Conservation (phyloP, 2,888 invertebrate genomes). For the Tortricodes alternella region DNA sequence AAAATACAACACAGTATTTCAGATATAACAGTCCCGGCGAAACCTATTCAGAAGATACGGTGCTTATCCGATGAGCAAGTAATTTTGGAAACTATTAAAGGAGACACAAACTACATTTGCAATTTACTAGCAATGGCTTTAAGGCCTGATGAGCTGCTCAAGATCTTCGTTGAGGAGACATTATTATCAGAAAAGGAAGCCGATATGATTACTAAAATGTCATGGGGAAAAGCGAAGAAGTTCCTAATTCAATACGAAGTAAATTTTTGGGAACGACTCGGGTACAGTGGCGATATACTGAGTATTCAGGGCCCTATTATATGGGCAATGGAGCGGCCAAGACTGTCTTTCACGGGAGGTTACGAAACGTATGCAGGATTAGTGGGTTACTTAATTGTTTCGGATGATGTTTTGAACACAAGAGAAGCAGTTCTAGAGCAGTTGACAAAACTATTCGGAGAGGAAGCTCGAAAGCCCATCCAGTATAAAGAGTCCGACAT, state of each 20-base stretch:
- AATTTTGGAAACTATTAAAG: conserved; percentile 65
- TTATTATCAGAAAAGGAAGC: conserved; percentile 50
- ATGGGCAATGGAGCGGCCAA: conserved; percentile 74
- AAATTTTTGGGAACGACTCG: conserved; percentile 64
- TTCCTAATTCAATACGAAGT: conserved; percentile 65
- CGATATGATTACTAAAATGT: conserved; percentile 47
- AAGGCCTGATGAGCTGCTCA: conserved; percentile 63
- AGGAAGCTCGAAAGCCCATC: conserved; percentile 55
- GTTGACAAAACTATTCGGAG: conserved; percentile 63
- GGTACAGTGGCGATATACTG: conserved; percentile 73
- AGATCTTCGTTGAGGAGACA: conserved; percentile 60
- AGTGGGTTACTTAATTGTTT: conserved; percentile 59
- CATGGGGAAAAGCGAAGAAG: conserved; percentile 56
- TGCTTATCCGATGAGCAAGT: conserved; percentile 60
- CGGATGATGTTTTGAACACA: conserved; percentile 40
- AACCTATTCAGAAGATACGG: conserved; percentile 62
- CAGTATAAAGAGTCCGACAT: conserved; percentile 60
- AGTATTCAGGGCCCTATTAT: conserved; percentile 71
- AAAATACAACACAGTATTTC: conserved; percentile 63
- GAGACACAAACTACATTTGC: conserved; percentile 67
- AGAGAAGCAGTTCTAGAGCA: conserved; percentile 61
- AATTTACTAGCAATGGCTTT: conserved; percentile 71
- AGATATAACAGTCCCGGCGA: conserved; percentile 57
- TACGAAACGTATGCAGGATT: conserved; percentile 51
- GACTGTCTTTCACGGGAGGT: conserved; percentile 56